Percentiles rank a stretch among this genome's conserved stretches.
These are phyloP conservation scores for Pyrocoelia pectoralis DNA, from an alignment of 2,888 invertebrate species.

Conservation along the genomic window DNA sequence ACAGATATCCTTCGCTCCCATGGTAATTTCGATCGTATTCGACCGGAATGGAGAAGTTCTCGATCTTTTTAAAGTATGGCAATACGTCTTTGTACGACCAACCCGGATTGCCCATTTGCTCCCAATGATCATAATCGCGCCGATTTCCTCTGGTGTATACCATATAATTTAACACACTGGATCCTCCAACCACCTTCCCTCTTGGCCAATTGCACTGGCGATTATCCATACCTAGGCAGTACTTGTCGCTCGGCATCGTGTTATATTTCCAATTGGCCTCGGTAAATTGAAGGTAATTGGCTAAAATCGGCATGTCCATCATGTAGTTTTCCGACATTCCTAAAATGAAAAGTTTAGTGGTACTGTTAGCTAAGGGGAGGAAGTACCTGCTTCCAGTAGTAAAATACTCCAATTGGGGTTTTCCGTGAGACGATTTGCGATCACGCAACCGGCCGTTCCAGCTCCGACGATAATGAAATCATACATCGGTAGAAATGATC, in stretches of 20 bases:
- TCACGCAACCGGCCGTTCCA: constrained; percentile 80
- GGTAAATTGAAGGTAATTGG: constrained; percentile 75
- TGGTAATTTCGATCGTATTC: constrained; percentile 63
- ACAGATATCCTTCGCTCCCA: constrained; percentile 65
- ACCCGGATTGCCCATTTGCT: constrained; percentile 75
- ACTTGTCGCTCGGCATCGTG: constrained; percentile 76
- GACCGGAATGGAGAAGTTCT: constrained; percentile 86
- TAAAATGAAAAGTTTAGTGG: constrained; percentile 45
- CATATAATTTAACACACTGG: constrained; percentile 90
- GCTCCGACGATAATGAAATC: constrained; percentile 83
- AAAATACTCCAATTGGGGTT: constrained; percentile 72
- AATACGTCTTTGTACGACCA: constrained; percentile 78
- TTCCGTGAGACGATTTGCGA: constrained; percentile 78
- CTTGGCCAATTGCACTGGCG: constrained; percentile 80
- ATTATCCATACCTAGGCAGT: constrained; percentile 78
- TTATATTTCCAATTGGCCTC: constrained; percentile 83
- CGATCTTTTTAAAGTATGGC: constrained; percentile 83
- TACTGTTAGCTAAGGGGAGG: not conserved
- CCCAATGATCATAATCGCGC: constrained; percentile 89
- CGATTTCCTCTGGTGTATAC: constrained; percentile 89
- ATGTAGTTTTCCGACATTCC: constrained; percentile 72
- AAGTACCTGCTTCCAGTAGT: constrained; percentile 75
- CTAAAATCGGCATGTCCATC: constrained; percentile 80
- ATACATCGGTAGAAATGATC: constrained; percentile 65
- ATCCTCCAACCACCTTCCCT: constrained; percentile 74